phyloP scores from a whole-genome alignment of 1,140 invertebrate species.

The Leguminivora glycinivorella region DNA sequence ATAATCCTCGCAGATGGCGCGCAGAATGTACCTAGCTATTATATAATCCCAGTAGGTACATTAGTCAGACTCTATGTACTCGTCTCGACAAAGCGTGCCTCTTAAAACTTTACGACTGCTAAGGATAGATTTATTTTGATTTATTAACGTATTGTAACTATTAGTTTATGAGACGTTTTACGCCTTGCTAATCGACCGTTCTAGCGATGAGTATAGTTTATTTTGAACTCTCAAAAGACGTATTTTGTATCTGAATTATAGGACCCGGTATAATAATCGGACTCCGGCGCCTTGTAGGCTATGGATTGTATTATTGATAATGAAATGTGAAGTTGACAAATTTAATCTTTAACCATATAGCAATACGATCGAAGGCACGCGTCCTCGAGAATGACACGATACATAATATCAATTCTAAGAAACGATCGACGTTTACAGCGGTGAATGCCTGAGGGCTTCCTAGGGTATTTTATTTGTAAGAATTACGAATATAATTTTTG shows the following conservation, averaged over 20 bases:
- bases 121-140: no score
- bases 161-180: background rate
- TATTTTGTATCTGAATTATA: background rate
- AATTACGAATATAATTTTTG: no score
- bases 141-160: background rate
- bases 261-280: background rate
- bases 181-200: background rate
- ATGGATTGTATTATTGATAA: no score
- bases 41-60: background rate
- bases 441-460: background rate
- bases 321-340: no score
- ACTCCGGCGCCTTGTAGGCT: background rate
- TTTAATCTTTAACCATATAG: no score
- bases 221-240: background rate
- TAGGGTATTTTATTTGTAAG: background rate
- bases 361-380: no score
- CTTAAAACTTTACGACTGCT: background rate
- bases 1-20: no score
- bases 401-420: background rate
- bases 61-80: background rate
- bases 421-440: background rate
- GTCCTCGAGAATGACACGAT: no score
- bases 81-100: background rate
- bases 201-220: background rate
- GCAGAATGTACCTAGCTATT: background rate